Conservation (phyloP, 2,888 invertebrate species). For the Acanthoscelides obtectus region DNA sequence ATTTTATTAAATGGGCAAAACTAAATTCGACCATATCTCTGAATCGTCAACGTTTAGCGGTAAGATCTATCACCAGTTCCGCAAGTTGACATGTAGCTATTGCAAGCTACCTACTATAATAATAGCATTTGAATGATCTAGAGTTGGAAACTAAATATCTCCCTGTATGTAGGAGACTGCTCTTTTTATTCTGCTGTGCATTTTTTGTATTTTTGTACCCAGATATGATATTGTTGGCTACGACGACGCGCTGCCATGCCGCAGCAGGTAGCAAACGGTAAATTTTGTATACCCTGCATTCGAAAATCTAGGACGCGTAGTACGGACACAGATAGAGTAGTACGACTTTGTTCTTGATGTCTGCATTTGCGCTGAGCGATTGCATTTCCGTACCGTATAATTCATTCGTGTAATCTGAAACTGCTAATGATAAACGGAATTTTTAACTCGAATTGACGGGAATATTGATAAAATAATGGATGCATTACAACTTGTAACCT, state of each 20-base stretch:
- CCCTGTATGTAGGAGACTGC: conserved; percentile 25
- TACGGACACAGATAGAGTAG: not conserved
- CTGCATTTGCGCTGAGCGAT: not conserved
- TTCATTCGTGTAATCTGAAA: not conserved
- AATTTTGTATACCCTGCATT: conserved; percentile 13
- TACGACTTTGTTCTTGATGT: not conserved
- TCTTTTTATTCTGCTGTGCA: conserved; percentile 29
- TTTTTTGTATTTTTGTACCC: conserved; percentile 33
- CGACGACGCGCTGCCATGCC: conserved; percentile 5
- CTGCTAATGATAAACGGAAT: not conserved
- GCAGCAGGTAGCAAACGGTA: conserved; percentile 23
- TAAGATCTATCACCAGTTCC: too few species aligned
- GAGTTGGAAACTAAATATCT: too few species aligned
- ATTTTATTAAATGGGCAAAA: too few species aligned
- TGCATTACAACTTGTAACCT: too few species aligned
- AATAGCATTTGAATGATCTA: too few species aligned
- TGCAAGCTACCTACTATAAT: too few species aligned
- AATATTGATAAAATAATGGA: not conserved
- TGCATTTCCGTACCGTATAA: not conserved
- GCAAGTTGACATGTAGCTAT: too few species aligned
- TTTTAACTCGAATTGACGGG: not conserved
- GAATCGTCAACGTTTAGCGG: too few species aligned
- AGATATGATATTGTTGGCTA: conserved; percentile 23
- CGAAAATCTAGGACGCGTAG: not conserved
- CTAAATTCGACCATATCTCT: too few species aligned